Base-by-base conservation (phyloP, 2,888 invertebrate species). In the Andrena minutula region DNA sequence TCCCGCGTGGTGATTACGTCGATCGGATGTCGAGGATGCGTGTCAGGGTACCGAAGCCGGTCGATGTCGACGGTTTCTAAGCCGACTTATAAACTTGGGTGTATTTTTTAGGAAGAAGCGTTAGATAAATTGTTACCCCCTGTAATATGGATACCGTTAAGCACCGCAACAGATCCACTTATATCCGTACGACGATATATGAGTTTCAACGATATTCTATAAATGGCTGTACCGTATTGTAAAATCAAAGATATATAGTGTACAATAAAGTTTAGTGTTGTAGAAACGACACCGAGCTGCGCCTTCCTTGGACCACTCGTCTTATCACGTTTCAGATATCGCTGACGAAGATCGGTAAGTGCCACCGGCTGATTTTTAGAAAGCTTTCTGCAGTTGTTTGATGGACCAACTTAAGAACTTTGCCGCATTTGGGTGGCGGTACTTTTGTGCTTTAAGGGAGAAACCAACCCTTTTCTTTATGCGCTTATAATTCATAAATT, bases 181-280 rank as follows among this genome's bases (percentile, higher is more conserved):
- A 88, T 90, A 89, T 88, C 89, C 83, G 78, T 89, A 90, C 86
- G 84, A 90, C 87, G 88, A 91, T 89, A 88, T 88, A 88, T 87
- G 85, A 89, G 84, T 83, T 87, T 88, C 86, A 91, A 89, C 89
- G 89, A 91, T 89, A 91, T 90, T 91, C 90, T 93, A 91, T 93
- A 91, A 92, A 92, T 93, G 93, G 90, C 91, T 93, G 92, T 92
- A 93, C 87, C 88, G 88, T 89, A 92, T 89, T 93, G 93, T 93
- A 92, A 93, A 91, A 92, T 92, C 90, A 92, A 93, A 92, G 88
- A 90, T 70, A 90, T 60, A 88, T 90, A 92, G 91, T 86, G 85
- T 88, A 91, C 90, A 93, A 89, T 91, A 91, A 92, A 92, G 87
- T 88, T 90, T 89, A 91, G 90, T 90, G 92, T 91, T 89, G 84